Conservation (phyloP, 35 echinoderm and acorn worm genomes). For the Diadema setosum region DNA sequence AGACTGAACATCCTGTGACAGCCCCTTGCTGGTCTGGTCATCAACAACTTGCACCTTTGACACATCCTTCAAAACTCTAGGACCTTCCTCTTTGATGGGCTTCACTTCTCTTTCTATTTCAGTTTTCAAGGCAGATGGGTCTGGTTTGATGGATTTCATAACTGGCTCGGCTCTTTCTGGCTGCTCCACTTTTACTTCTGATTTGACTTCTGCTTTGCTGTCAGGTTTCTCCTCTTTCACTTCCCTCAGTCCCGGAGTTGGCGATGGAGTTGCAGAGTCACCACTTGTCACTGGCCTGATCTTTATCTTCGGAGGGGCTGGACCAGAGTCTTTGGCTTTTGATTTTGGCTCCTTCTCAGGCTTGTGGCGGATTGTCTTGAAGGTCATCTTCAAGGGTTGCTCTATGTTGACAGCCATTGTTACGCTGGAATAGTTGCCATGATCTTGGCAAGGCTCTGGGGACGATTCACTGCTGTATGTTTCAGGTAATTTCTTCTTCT, state of each 20-base stretch:
- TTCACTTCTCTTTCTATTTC: background rate
- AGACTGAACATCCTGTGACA: background rate
- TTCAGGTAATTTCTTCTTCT: conserved; percentile 43
- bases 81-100: background rate
- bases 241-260: background rate
- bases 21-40: background rate
- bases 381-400: conserved; percentile 81
- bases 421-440: background rate
- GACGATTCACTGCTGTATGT: conserved; percentile 70
- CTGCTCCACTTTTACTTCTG: background rate
- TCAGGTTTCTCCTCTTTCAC: conserved; percentile 12
- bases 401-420: conserved; percentile 40
- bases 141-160: background rate
- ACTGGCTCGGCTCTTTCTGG: background rate
- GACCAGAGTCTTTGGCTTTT: conserved; percentile 42
- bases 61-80: conserved; percentile 15
- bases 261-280: background rate
- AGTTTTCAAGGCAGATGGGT: background rate
- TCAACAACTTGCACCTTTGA: background rate
- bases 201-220: background rate
- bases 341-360: conserved; percentile 46
- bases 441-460: conserved; percentile 48
- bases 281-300: conserved; percentile 54
- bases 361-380: conserved; percentile 34
- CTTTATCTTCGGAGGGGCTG: conserved; percentile 53